Base-by-base conservation (phyloP, 2,888 invertebrate genomes). In the Caenorhabditis sp. region DNA sequence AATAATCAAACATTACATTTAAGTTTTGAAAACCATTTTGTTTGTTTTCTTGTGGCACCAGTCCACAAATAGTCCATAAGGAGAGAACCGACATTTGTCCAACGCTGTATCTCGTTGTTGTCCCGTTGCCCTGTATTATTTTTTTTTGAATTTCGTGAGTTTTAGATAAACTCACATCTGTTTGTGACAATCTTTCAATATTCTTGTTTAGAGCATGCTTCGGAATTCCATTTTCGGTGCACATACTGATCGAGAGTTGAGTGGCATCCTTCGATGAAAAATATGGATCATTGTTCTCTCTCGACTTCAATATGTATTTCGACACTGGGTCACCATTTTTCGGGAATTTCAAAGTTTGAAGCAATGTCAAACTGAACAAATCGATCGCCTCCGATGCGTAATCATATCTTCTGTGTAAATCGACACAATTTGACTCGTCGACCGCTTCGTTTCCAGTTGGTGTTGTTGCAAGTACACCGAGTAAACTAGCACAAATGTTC, bases 11-110 rank as follows among this genome's bases (percentile, higher is more conserved):
- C n/a, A n/a, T n/a, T n/a, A n/a, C n/a, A n/a, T n/a, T n/a, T n/a
- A n/a, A n/a, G n/a, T n/a, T n/a, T n/a, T n/a, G n/a, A n/a, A n/a
- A n/a, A n/a, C n/a, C n/a, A n/a, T n/a, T n/a, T n/a, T n/a, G n/a
- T n/a, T n/a, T 58, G n/a, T 65, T 61, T 36, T 73, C 62, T 23
- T 61, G 58, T 24, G 65, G 68, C 19, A 81, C 81, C 69, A 78
- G 77, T 4, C 84, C 82, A 43, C 79, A 81, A 23, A 84, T 65
- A 10, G 80, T 79, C 85, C 85, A 85, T 1, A 85, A 63, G 8
- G 81, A 77, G 58, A 78, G 69, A 10, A 83, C 73, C 17, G 83
- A 82, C 6, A 77, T 77, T 62, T 85, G 85, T 10, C 81, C 79
- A 12, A 84, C 59, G 21, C 69, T 76, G 57, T 84, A 85, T 0